Percentiles rank a stretch among this genome's conserved stretches.
Conservation (phyloP, 2,113 vertebrate genomes). For the Podarcis raffonei region DNA sequence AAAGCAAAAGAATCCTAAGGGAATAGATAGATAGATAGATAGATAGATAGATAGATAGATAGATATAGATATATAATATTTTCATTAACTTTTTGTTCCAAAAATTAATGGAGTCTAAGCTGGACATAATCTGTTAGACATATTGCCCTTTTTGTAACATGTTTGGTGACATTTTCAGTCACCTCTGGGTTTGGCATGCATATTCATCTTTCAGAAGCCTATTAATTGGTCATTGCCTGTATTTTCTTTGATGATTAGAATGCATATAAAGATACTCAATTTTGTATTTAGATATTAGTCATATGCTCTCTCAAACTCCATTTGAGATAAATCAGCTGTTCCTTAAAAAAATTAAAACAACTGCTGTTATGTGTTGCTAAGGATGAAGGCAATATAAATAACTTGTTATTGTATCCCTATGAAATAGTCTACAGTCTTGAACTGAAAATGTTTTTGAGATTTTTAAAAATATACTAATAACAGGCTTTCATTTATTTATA, state of each 20-base stretch:
- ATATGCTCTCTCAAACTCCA: constrained; percentile 11
- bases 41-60: too few relatives aligned
- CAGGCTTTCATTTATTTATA: background rate
- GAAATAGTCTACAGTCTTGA: background rate
- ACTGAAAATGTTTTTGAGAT: background rate
- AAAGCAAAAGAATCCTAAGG: too few relatives aligned
- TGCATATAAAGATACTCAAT: background rate
- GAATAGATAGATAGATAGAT: too few relatives aligned
- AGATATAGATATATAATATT: too few relatives aligned
- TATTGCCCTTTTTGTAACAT: background rate
- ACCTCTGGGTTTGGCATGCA: too few relatives aligned
- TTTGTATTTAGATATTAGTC: background rate
- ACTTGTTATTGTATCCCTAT: background rate
- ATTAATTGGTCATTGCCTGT: too few relatives aligned
- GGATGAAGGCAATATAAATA: background rate
- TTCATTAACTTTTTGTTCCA: too few relatives aligned
- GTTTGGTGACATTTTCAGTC: too few relatives aligned
- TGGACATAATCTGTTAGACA: too few relatives aligned
- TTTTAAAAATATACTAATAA: background rate
- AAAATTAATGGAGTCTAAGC: too few relatives aligned
- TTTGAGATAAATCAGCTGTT: constrained; percentile 2
- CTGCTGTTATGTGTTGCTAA: background rate
- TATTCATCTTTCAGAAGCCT: too few relatives aligned
- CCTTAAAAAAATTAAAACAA: background rate
- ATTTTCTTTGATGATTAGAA: too few relatives aligned